A percentile compares a stretch with the other conserved stretches of the same genome.
Conservation (phyloP, 2,888 invertebrate species). For the Heterodera filipjevi region DNA sequence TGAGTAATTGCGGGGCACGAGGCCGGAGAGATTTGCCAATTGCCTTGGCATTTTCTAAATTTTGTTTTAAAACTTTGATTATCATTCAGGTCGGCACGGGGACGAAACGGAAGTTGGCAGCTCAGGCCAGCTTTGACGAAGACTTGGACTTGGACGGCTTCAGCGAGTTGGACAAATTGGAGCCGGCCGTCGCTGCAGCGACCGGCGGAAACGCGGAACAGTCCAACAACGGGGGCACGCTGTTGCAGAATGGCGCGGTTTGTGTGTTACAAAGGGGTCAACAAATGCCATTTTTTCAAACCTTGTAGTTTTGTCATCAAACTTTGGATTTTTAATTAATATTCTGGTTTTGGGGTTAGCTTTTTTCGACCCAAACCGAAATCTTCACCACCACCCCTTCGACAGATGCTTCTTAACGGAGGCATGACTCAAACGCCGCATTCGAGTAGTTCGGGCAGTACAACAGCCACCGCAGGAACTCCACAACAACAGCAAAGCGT, state of each 20-base stretch:
- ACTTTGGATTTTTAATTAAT: no score
- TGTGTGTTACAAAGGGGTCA: no score
- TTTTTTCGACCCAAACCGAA: no score
- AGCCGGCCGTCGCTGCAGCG: conserved; percentile 45
- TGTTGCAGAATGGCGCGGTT: conserved; percentile 12
- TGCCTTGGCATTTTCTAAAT: no score
- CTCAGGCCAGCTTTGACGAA: conserved; percentile 30
- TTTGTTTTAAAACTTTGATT: no score
- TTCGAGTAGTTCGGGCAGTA: conserved; percentile 15
- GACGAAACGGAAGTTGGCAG: conserved; percentile 16
- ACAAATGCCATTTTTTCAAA: no score
- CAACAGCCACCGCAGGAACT: conserved; percentile 23
- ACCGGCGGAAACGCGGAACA: neutral
- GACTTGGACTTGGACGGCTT: conserved; percentile 45
- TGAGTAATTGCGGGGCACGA: no score
- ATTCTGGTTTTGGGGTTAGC: no score
- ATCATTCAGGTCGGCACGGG: neutral
- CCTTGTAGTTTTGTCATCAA: no score
- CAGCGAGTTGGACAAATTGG: conserved; percentile 54
- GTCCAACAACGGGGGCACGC: neutral
- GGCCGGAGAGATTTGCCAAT: no score
- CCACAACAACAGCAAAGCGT: conserved; percentile 39
- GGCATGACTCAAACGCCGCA: conserved; percentile 3
- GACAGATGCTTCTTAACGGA: conserved; percentile 15
- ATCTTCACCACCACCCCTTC: neutral